These are phyloP conservation scores for Chalcis sispes DNA, from an alignment of 2,888 invertebrate genomes.

Conservation along the genomic window DNA sequence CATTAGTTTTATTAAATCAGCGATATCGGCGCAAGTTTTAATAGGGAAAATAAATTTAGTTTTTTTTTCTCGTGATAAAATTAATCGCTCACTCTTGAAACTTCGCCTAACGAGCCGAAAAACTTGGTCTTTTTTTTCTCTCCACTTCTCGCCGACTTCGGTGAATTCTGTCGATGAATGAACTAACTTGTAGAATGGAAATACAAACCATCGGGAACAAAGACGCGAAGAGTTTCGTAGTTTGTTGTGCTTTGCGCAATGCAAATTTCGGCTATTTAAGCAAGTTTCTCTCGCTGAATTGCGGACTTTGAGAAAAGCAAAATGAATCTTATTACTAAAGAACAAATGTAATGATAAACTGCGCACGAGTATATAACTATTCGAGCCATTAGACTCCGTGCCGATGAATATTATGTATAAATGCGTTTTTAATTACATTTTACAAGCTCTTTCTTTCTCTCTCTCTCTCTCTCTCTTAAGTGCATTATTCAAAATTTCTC, in stretches of 20 bases:
- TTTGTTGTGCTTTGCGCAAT: slow-evolving; percentile 11
- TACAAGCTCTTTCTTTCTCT: neutral
- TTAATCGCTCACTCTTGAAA: slow-evolving; percentile 24
- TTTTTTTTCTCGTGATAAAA: slow-evolving; percentile 15
- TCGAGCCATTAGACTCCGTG: neutral
- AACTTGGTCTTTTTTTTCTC: slow-evolving; percentile 11
- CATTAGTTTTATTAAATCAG: too few species aligned
- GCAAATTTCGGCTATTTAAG: slow-evolving; percentile 8
- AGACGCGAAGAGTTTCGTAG: slow-evolving; percentile 1
- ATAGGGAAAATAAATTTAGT: too few species aligned
- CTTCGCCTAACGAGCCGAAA: slow-evolving; percentile 19
- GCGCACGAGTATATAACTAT: too few species aligned
- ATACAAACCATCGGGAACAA: neutral
- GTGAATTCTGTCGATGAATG: slow-evolving; percentile 15
- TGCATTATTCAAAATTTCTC: neutral
- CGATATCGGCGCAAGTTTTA: too few species aligned
- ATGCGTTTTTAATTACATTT: too few species aligned
- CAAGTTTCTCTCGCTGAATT: slow-evolving; percentile 11
- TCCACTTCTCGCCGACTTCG: neutral
- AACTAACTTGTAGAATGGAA: slow-evolving; percentile 5
- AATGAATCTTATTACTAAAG: slow-evolving; percentile 16
- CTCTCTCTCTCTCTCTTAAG: neutral
- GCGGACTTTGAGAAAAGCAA: neutral
- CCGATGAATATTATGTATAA: too few species aligned
- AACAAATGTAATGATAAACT: slow-evolving; percentile 6